Percentiles rank a stretch among this genome's conserved stretches.
Evolutionary conservation across 2,888 invertebrate genomes (phyloP).

Genomic region (Coelinius sp.): DNA sequence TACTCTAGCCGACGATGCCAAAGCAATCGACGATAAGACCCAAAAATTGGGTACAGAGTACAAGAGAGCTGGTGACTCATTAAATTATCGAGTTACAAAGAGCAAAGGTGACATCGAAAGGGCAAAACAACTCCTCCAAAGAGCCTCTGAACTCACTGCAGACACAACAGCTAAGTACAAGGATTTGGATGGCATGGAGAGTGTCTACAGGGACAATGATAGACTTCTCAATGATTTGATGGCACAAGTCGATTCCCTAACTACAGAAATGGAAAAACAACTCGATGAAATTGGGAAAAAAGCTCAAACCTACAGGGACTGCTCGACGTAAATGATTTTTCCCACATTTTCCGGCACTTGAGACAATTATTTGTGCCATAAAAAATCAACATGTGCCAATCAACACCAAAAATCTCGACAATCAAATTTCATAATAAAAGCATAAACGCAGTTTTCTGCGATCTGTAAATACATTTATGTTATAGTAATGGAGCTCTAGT

Average conservation of each 20-base stretch:
- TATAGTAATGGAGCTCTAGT: neutral
- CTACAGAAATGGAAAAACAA: slow-evolving; percentile 76
- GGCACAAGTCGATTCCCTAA: slow-evolving; percentile 75
- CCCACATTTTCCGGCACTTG: neutral
- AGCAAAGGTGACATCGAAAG: slow-evolving; percentile 85
- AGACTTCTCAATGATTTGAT: slow-evolving; percentile 75
- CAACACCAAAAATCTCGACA: slow-evolving; percentile 7
- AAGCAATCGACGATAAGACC: slow-evolving; percentile 74
- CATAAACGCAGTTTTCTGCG: slow-evolving; percentile 7
- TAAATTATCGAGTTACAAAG: slow-evolving; percentile 81
- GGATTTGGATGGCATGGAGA: slow-evolving; percentile 81
- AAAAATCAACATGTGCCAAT: slow-evolving; percentile 1
- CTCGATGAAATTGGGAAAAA: slow-evolving; percentile 75
- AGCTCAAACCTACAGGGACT: slow-evolving; percentile 77
- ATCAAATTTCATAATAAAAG: neutral
- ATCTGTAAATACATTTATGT: slow-evolving; percentile 14
- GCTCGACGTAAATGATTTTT: slow-evolving; percentile 61
- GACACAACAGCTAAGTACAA: slow-evolving; percentile 83
- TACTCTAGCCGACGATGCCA: slow-evolving; percentile 80
- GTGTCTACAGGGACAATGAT: slow-evolving; percentile 79
- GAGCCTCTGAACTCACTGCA: slow-evolving; percentile 87
- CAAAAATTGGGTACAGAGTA: slow-evolving; percentile 78
- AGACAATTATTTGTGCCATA: slow-evolving; percentile 15
- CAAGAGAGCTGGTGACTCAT: slow-evolving; percentile 78
- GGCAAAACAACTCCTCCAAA: slow-evolving; percentile 83